phyloP scores from a whole-genome alignment of 2,888 invertebrate genomes.

The Andrena hattorfiana region DNA sequence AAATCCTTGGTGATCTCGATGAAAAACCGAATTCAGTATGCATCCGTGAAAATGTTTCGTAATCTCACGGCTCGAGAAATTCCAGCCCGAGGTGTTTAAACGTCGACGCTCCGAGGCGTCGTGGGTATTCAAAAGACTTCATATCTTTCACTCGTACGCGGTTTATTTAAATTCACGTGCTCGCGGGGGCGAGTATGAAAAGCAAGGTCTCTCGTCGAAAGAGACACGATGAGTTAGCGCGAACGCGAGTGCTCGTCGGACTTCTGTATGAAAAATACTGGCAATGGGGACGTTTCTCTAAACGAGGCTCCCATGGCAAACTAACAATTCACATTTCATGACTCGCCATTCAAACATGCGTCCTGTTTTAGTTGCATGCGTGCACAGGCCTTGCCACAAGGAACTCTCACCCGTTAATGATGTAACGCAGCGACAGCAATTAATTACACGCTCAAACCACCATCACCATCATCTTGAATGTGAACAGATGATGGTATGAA shows the following conservation, averaged over 20 bases:
- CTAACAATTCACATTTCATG: neutral
- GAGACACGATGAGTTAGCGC: neutral
- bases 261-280: neutral
- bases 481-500: no score
- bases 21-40: neutral
- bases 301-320: neutral
- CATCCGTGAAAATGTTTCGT: neutral
- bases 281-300: neutral
- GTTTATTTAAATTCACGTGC: conserved; percentile 11
- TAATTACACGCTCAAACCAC: no score
- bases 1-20: neutral
- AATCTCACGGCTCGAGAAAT: neutral
- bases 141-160: neutral
- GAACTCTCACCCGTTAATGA: no score
- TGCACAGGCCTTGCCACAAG: neutral
- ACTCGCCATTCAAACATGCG: neutral
- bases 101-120: neutral
- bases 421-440: no score
- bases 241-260: conserved; percentile 1
- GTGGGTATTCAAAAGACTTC: neutral
- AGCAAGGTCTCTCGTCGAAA: neutral
- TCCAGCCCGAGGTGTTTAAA: neutral
- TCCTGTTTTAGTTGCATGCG: conserved; percentile 18
- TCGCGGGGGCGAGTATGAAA: neutral
- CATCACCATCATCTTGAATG: no score